A percentile compares a stretch with the other conserved stretches of the same genome.
Evolutionary conservation across 1,140 invertebrate genomes (phyloP).

Genomic region (Cyrtorhinus lividipennis): DNA sequence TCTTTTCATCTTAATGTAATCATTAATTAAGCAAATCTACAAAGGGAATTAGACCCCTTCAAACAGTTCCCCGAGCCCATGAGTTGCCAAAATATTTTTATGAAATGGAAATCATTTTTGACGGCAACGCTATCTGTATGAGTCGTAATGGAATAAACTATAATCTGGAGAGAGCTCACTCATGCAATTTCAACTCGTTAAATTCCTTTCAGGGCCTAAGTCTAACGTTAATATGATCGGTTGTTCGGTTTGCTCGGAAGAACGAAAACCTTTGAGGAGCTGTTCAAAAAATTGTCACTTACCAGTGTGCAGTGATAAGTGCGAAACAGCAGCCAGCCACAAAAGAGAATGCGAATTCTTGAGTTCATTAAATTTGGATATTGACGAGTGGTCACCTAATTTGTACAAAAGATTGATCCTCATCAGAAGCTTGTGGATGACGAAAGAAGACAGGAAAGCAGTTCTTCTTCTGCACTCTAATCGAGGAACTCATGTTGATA

Average conservation of each 20-base stretch:
- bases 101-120: background rate
- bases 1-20: too few species aligned
- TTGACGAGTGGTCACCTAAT: constrained; percentile 31
- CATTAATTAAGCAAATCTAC: too few species aligned
- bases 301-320: constrained; percentile 40
- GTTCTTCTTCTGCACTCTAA: background rate
- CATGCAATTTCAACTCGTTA: too few species aligned
- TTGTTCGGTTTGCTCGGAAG: constrained; percentile 40
- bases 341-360: constrained; percentile 42
- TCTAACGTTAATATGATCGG: constrained; percentile 33
- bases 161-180: background rate
- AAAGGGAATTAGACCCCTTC: too few species aligned
- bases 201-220: constrained; percentile 30
- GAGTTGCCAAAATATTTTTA: background rate
- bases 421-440: background rate
- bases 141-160: background rate
- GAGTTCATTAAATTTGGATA: constrained; percentile 31
- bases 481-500: background rate
- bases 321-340: constrained; percentile 38
- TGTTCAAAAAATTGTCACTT: constrained; percentile 42
- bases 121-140: background rate
- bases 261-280: constrained; percentile 27
- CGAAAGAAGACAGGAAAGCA: background rate
- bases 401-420: constrained; percentile 1
- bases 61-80: background rate